phyloP scores from a whole-genome alignment of 1,140 invertebrate genomes.

The Battus philenor region DNA sequence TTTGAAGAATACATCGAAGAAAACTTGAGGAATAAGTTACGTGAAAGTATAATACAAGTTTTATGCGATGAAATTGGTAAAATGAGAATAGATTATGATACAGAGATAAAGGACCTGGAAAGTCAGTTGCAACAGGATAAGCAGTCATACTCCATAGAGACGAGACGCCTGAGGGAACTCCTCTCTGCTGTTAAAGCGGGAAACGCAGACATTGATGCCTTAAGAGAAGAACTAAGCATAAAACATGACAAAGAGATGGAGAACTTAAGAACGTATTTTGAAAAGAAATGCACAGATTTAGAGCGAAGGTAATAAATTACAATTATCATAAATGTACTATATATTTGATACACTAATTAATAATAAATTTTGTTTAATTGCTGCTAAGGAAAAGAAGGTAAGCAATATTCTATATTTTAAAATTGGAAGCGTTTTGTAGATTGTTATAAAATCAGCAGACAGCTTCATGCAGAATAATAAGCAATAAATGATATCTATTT shows the following conservation, averaged over 20 bases:
- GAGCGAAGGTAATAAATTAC: slow-evolving; percentile 85
- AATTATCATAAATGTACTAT: slow-evolving; percentile 5
- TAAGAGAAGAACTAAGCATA: slow-evolving; percentile 76
- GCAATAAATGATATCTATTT: too few species aligned
- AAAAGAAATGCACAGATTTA: slow-evolving; percentile 85
- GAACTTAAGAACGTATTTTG: slow-evolving; percentile 85
- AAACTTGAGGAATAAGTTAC: slow-evolving; percentile 63
- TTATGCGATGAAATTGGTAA: slow-evolving; percentile 69
- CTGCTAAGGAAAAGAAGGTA: slow-evolving; percentile 41
- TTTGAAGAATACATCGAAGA: slow-evolving; percentile 59
- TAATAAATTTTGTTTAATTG: slow-evolving; percentile 18
- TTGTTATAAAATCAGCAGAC: slow-evolving; percentile 4
- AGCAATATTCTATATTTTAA: slow-evolving; percentile 18
- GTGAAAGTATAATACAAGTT: slow-evolving; percentile 74
- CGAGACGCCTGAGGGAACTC: slow-evolving; percentile 61
- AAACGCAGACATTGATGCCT: slow-evolving; percentile 69
- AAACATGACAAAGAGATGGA: slow-evolving; percentile 85
- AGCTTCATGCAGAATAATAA: too few species aligned
- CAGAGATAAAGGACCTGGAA: slow-evolving; percentile 67
- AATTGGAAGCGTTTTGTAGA: neutral
- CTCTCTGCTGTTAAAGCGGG: slow-evolving; percentile 71
- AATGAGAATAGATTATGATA: slow-evolving; percentile 63
- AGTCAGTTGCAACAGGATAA: slow-evolving; percentile 61
- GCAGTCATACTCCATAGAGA: slow-evolving; percentile 62
- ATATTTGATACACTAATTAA: slow-evolving; percentile 18